Evolutionary conservation across 1,140 invertebrate species (phyloP).

Genomic region (Drosophila simulans): DNA sequence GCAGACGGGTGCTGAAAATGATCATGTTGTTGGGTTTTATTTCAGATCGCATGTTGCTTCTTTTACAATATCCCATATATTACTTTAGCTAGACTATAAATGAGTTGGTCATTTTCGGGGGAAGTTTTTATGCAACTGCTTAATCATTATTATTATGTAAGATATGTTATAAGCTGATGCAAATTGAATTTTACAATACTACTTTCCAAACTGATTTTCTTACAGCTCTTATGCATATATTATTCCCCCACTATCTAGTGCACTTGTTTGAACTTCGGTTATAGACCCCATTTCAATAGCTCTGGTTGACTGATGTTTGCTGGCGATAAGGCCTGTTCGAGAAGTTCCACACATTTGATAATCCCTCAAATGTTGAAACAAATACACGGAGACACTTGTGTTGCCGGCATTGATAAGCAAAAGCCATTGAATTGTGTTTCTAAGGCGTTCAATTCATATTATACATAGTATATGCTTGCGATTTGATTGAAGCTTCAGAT

Average conservation of each 20-base stretch:
- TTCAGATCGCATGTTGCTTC: conserved; percentile 32
- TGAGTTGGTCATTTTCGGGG: neutral
- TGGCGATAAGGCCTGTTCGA: conserved; percentile 19
- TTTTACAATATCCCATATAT: conserved; percentile 44
- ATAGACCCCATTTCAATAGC: conserved; percentile 37
- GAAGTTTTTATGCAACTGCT: neutral
- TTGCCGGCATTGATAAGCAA: conserved; percentile 23
- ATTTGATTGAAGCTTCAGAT: conserved; percentile 10
- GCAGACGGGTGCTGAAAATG: conserved; percentile 5
- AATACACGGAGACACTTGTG: conserved; percentile 8
- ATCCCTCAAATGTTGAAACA: conserved; percentile 16
- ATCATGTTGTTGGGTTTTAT: conserved; percentile 15
- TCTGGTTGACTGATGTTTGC: conserved; percentile 24
- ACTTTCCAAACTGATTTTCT: too few species aligned
- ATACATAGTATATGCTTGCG: conserved; percentile 2
- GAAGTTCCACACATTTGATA: conserved; percentile 28
- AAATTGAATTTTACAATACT: too few species aligned
- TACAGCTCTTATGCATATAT: too few species aligned
- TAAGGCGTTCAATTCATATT: conserved; percentile 20
- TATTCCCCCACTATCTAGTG: neutral
- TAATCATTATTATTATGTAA: too few species aligned
- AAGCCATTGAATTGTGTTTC: conserved; percentile 37
- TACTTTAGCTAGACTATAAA: conserved; percentile 11
- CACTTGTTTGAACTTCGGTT: conserved; percentile 33
- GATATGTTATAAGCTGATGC: too few species aligned